phyloP scores from a whole-genome alignment of 2,797 vertebrate species.

The Cetoscarus ocellatus region DNA sequence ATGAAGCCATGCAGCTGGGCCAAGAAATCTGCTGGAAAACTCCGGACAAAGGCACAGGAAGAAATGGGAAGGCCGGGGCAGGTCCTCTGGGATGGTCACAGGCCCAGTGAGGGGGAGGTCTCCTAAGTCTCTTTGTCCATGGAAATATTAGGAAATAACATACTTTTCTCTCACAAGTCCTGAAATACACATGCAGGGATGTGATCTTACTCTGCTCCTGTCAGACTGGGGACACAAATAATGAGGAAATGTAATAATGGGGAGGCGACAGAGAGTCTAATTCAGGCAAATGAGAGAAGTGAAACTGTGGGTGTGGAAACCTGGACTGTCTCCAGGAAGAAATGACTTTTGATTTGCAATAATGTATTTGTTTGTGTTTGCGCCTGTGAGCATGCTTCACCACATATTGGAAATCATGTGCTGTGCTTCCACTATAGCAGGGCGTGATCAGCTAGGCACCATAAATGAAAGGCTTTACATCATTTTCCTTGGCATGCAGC shows the following conservation, averaged over 20 bases:
- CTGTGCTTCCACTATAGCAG: conserved; percentile 51
- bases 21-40: conserved; percentile 73
- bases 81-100: conserved; percentile 67
- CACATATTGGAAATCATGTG: conserved; percentile 29
- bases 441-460: conserved; percentile 67
- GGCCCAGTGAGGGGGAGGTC: conserved; percentile 60
- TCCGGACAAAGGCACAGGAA: conserved; percentile 79
- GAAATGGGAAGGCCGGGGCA: conserved; percentile 68
- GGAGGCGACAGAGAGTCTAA: conserved; percentile 53
- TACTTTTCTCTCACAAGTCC: conserved; percentile 49
- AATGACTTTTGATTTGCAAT: conserved; percentile 34
- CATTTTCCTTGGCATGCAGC: conserved; percentile 66
- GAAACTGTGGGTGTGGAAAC: conserved; percentile 26
- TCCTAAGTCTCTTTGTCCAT: conserved; percentile 46
- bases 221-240: conserved; percentile 23
- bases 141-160: conserved; percentile 48
- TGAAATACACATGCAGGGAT: conserved; percentile 15
- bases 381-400: conserved; percentile 28
- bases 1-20: conserved; percentile 67
- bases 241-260: conserved; percentile 21
- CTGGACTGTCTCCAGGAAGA: conserved; percentile 19
- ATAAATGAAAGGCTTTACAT: conserved; percentile 77
- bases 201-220: conserved; percentile 23
- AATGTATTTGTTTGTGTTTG: conserved; percentile 41
- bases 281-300: conserved; percentile 38